A percentile compares a stretch with the other conserved stretches of the same genome.
Conservation (phyloP, 2,113 vertebrate species). For the Platysternon megacephalum region DNA sequence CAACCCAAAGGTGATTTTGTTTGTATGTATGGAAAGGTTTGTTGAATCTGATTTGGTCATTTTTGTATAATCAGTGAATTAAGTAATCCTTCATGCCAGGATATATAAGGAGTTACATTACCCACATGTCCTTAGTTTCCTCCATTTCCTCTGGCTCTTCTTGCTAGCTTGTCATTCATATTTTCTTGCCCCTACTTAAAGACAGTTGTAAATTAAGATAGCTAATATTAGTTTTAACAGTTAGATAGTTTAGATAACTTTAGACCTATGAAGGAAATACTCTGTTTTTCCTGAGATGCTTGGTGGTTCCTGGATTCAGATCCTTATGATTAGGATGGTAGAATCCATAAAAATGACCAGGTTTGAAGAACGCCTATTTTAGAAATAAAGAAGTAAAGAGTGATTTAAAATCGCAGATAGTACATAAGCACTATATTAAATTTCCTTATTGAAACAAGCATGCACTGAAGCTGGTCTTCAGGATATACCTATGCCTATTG, state of each 20-base stretch:
- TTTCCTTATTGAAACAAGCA: background rate
- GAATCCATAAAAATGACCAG: background rate
- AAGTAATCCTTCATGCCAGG: background rate
- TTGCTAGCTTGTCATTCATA: background rate
- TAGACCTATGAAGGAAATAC: background rate
- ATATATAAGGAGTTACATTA: background rate
- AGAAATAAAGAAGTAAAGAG: background rate
- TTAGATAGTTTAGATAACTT: background rate
- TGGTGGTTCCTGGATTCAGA: background rate
- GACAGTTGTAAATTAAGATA: background rate
- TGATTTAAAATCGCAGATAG: background rate
- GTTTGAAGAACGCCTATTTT: background rate
- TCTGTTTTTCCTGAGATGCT: background rate
- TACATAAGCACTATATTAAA: background rate
- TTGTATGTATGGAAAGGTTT: background rate
- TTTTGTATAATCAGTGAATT: background rate
- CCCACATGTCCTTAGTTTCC: background rate
- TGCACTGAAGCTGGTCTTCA: background rate
- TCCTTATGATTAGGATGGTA: background rate
- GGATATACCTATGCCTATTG: accelerated
- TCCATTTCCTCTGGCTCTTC: background rate
- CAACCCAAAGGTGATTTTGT: background rate
- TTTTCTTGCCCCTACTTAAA: background rate
- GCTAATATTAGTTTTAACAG: background rate
- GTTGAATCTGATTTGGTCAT: background rate